Conservation (phyloP, 2,888 invertebrate genomes). For the Drosophila quasianomalipes region DNA sequence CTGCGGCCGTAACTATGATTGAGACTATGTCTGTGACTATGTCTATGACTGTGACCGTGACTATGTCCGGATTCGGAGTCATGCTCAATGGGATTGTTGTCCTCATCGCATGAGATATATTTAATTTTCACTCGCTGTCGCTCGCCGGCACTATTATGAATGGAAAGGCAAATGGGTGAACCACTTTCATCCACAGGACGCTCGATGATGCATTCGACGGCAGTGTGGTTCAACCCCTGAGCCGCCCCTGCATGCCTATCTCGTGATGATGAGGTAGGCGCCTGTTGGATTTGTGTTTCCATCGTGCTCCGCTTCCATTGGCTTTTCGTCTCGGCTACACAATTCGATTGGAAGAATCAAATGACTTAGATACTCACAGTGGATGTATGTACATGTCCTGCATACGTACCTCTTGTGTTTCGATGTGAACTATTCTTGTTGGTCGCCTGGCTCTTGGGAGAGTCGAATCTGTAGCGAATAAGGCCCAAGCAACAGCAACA, state of each 20-base stretch:
- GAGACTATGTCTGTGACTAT: slow-evolving; percentile 7
- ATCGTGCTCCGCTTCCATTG: slow-evolving; percentile 85
- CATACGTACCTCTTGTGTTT: slow-evolving; percentile 62
- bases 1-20: slow-evolving; percentile 10
- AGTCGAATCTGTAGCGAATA: slow-evolving; percentile 68
- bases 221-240: slow-evolving; percentile 34
- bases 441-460: slow-evolving; percentile 67
- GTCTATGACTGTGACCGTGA: slow-evolving; percentile 21
- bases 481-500: slow-evolving; percentile 87
- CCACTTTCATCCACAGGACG: slow-evolving; percentile 57
- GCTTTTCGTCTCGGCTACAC: slow-evolving; percentile 70
- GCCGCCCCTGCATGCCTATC: slow-evolving; percentile 34
- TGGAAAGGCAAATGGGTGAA: slow-evolving; percentile 76
- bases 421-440: slow-evolving; percentile 73
- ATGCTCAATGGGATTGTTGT: slow-evolving; percentile 79
- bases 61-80: slow-evolving; percentile 10
- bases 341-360: slow-evolving; percentile 7
- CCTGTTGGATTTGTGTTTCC: slow-evolving; percentile 83
- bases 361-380: slow-evolving; percentile 1
- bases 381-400: not conserved
- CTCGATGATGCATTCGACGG: slow-evolving; percentile 69
- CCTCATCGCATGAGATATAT: slow-evolving; percentile 83
- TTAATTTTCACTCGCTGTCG: slow-evolving; percentile 76
- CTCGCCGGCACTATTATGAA: slow-evolving; percentile 67
- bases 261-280: slow-evolving; percentile 48